Evolutionary conservation across 2,797 vertebrate genomes (phyloP), one percentile per base, ranked within the genome.

Genomic region (Xenentodon cancila): DNA sequence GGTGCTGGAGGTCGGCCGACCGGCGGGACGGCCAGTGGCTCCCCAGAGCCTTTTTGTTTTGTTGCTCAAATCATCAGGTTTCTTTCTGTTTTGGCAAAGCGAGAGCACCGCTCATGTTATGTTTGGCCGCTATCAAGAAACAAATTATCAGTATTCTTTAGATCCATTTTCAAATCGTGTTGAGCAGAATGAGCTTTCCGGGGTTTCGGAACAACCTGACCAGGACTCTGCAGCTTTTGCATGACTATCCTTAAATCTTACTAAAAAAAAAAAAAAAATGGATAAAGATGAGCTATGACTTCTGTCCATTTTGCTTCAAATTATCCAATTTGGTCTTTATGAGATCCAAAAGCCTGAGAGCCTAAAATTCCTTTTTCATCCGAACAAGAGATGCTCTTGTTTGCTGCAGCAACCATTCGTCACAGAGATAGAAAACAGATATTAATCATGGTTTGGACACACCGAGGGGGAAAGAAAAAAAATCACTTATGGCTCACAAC

Each of bases 371-470:
- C 81, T 94, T 90, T 92, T 78, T 72, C 89, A 92, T 74, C 74
- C 13, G 49, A 96, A 99, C 96, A 98, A 98, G 94, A 81, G 91
- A 84, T 79, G 86, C 92, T 92, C 90, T 99, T 99, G 97, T 98
- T 95, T 94, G 91, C 91, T 79, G 85, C 85, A 80, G 91, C 88
- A 86, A 92, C 90, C 85, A 89, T 93, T 93, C 86, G 78, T 89
- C 79, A 90, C 88, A 85, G 94, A 96, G 95, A 97, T 94, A 95
- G 93, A 92, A 95, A 93, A 92, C 89, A 90, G 94, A 96, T 96
- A 97, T 98, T 97, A 97, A 97, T 98, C 95, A 98, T 95, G 93
- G 90, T 95, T 97, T 96, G 94, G 94, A 93, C 93, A 93, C 93
- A 95, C 81, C 64, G 59, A 84, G 66, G 52, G 43, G 53, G 18